Base-by-base conservation (phyloP, 2,113 vertebrate species). In the Procavia capensis region DNA sequence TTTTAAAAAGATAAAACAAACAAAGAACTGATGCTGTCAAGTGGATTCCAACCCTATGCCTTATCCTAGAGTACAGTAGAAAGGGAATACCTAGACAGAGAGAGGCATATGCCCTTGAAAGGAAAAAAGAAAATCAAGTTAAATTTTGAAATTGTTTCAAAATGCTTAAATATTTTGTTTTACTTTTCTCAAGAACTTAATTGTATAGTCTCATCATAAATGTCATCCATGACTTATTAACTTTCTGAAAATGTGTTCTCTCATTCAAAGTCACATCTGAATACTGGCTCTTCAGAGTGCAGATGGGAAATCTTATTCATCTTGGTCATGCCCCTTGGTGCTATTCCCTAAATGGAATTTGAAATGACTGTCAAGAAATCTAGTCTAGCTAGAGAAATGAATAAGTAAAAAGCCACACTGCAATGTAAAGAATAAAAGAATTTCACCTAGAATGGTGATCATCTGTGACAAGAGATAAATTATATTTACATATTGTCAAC, bases 401-500 rank as follows among this genome's bases (percentile, higher is more conserved):
- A 85, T 90, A 85, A 95, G 93, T 78, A 78, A 86, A 93, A 85
- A 61, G 29, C 59, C 64, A 83, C 93, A 76, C 78, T 72, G 64
- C 41, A 78, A 84, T 50, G n/a, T 81, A 85, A 92, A 90, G 82
- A 92, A 80, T 89, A 78, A 95, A 95, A 93, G 17, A 45, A 1
- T 88, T 96, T 92, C 59, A 76, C 45, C 61, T 54, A 81, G 61
- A 27, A 93, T 13, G 47, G 43, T 88, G 78, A 59, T 94, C 88
- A 94, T 92, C 91, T 92, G 64, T 54, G 57, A 29, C 9, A 61
- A 61, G 93, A 96, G 90, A 95, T 81, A 93, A 93, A 87, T 95
- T 85, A 22, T 74, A 93, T 97, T 97, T 96, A 94, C 97, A 93
- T 68, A 96, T 78, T 22, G 70, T 92, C 74, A 36, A 16, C 57